Evolutionary conservation across 2,888 invertebrate species (phyloP), one percentile per base, ranked within the genome.

Genomic region (Sthenelais limicola): DNA sequence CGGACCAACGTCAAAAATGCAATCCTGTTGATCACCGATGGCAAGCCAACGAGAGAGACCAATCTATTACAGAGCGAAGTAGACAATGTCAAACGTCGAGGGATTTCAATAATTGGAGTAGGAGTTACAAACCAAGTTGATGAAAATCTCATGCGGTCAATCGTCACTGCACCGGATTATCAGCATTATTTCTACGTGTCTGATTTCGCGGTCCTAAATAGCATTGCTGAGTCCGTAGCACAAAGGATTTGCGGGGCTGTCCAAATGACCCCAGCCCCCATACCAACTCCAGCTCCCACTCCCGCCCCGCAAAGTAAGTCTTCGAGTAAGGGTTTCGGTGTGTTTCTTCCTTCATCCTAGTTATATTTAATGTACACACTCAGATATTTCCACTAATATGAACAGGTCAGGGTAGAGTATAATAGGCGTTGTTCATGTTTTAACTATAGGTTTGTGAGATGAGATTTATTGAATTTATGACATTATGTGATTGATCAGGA

Each of bases 151-250:
- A 56, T 56, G 56, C 28, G 33, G 24, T 18, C 32, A 5, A 18
- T 56, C 15, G 56, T 56, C 9, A 30, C 56, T 9, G 3, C 28
- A 3, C 56, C 56, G 5, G 18, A 18, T 28, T 28, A 12, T 30
- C 56, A 21, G 18, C 33, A 56, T n/a, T 56, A 56, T 21, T 21
- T 33, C 18, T 33, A 56, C 32, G 56, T 56, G 56, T 4, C 26
- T 32, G 56, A 56, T 28, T 56, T 56, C 56, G 12, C 56, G 9
- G 56, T 33, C 56, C 56, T 56, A 18, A 33, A 56, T 21, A 56
- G 15, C 30, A 56, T 56, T 28, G 56, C 33, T 15, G 56, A 56
- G 15, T 33, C 33, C 15, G 56, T 56, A 9, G 33, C 56, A 4
- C 18, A 12, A 4, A 28, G 30, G n/a, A n/a, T 33, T 1, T 56